Evolutionary conservation across 2,113 vertebrate species (phyloP).

Genomic region (Parotia lawesii): DNA sequence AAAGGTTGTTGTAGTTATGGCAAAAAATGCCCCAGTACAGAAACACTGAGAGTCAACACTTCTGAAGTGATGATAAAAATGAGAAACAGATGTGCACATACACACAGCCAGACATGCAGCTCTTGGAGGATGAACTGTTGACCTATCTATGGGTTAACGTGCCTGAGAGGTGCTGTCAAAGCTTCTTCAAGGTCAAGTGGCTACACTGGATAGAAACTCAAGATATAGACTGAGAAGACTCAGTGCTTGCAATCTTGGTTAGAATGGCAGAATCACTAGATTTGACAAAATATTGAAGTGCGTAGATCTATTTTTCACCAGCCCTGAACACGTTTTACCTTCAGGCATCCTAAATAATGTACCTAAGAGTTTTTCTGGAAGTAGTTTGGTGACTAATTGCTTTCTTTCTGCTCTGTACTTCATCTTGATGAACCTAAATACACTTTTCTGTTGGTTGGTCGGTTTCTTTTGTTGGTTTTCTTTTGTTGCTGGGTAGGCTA

Average conservation of each 20-base stretch:
- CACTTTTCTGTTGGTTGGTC: background rate
- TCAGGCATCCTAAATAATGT: background rate
- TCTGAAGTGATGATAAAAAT: background rate
- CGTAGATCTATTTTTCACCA: background rate
- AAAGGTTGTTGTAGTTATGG: background rate
- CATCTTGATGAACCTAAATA: background rate
- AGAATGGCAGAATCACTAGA: background rate
- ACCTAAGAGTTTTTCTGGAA: background rate
- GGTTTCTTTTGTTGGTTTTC: too few species aligned
- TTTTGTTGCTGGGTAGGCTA: background rate
- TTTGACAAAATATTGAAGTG: background rate
- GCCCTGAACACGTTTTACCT: background rate
- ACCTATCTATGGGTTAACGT: rapidly evolving
- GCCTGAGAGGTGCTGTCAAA: background rate
- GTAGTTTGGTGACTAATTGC: background rate
- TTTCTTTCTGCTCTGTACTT: background rate
- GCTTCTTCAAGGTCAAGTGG: background rate
- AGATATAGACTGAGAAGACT: background rate
- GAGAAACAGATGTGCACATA: background rate
- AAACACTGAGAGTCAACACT: background rate
- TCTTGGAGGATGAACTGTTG: background rate
- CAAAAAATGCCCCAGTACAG: background rate
- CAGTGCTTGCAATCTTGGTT: background rate
- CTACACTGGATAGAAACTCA: background rate
- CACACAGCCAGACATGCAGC: rapidly evolving